phyloP scores from a whole-genome alignment of 2,113 vertebrate species.

The Reinhardtius hippoglossoides region DNA sequence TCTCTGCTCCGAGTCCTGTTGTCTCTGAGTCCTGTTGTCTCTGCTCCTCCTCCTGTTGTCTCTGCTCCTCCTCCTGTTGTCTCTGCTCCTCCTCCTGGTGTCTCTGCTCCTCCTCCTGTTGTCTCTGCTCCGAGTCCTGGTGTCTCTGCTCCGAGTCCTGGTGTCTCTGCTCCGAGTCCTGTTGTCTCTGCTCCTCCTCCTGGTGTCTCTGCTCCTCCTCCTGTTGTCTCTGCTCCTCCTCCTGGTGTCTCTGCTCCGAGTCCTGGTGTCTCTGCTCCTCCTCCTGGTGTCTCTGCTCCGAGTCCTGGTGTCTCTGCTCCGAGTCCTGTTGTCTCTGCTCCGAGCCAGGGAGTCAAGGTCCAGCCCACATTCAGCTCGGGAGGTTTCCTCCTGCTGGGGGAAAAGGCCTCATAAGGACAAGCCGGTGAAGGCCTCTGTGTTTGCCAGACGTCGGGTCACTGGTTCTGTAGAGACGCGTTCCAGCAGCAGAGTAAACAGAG shows the following conservation, averaged over 20 bases:
- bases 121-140: not conserved
- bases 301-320: not conserved
- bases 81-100: too few relatives aligned
- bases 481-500: slow-evolving; percentile 38
- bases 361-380: too few relatives aligned
- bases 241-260: too few relatives aligned
- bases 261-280: not conserved
- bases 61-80: not conserved
- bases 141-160: not conserved
- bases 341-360: too few relatives aligned
- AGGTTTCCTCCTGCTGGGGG: too few relatives aligned
- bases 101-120: too few relatives aligned
- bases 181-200: not conserved
- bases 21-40: not conserved
- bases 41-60: not conserved
- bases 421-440: not conserved
- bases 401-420: not conserved
- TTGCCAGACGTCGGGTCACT: not conserved
- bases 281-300: not conserved
- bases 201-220: too few relatives aligned
- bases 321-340: not conserved
- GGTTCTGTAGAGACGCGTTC: slow-evolving; percentile 1
- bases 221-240: not conserved
- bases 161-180: not conserved
- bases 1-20: not conserved